Percentiles rank a stretch among this genome's conserved stretches.
Conservation (phyloP, 1,140 invertebrate genomes). For the Drosophila kikkawai region DNA sequence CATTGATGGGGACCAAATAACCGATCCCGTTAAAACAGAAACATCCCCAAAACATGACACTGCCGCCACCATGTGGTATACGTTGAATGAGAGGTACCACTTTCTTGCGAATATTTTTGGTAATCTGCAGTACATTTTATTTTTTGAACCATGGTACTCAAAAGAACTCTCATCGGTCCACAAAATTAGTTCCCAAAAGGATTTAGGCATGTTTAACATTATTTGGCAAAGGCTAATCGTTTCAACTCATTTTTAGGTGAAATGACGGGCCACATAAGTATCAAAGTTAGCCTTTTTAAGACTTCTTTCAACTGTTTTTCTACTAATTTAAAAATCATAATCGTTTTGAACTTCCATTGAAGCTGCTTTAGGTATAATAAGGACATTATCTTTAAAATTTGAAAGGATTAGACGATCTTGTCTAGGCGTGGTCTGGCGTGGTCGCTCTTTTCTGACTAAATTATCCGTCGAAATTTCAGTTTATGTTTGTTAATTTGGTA, state of each 20-base stretch:
- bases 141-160: slow-evolving; percentile 3
- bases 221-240: slow-evolving; percentile 3
- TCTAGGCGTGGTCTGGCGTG: slow-evolving; percentile 2
- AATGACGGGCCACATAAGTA: slow-evolving; percentile 3
- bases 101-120: slow-evolving; percentile 1
- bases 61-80: slow-evolving; percentile 6
- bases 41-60: slow-evolving; percentile 7
- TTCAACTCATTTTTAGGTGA: neutral
- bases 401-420: slow-evolving; percentile 14
- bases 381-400: slow-evolving; percentile 15
- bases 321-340: slow-evolving; percentile 2
- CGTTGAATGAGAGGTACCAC: neutral
- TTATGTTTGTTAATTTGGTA: no score
- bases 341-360: slow-evolving; percentile 6
- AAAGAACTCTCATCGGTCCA: slow-evolving; percentile 14
- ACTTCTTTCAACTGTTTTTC: slow-evolving; percentile 12
- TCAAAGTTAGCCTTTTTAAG: slow-evolving; percentile 19
- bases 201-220: slow-evolving; percentile 3
- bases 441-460: neutral
- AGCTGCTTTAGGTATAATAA: slow-evolving; percentile 2
- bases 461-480: neutral
- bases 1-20: slow-evolving; percentile 6
- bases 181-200: slow-evolving; percentile 13
- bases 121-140: slow-evolving; percentile 1
- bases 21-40: slow-evolving; percentile 10